Percentiles rank a stretch among this genome's conserved stretches.
phyloP scores from a whole-genome alignment of 1,140 invertebrate species.

The Meloidogyne chitwoodi region DNA sequence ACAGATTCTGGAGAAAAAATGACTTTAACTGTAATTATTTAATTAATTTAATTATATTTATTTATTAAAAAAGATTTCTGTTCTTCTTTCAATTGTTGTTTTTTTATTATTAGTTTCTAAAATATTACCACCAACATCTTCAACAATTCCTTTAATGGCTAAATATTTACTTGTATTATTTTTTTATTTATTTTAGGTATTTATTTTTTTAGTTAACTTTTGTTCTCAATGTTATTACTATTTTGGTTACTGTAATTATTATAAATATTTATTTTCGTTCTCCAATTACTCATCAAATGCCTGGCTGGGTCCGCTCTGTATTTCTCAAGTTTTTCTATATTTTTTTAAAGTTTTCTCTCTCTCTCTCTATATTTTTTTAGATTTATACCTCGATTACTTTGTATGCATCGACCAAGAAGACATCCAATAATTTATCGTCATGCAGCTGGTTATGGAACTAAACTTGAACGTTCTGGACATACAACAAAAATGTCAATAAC shows the following conservation, averaged over 20 bases:
- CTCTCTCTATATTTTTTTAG: constrained; percentile 27
- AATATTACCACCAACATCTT: constrained; percentile 90
- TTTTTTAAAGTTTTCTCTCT: background rate
- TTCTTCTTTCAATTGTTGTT: constrained; percentile 95
- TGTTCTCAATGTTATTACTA: constrained; percentile 29
- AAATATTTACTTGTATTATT: constrained; percentile 96
- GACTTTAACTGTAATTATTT: constrained; percentile 92
- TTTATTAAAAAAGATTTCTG: constrained; percentile 63
- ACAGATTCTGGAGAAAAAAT: constrained; percentile 74
- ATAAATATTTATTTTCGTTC: constrained; percentile 98
- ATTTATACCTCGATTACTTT: constrained; percentile 39
- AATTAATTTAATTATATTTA: constrained; percentile 66
- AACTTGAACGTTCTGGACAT: constrained; percentile 7
- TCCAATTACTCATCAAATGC: constrained; percentile 81
- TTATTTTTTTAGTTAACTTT: constrained; percentile 77
- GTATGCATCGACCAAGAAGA: background rate
- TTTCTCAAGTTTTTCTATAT: constrained; percentile 69
- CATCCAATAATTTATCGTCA: constrained; percentile 4
- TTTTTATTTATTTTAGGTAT: constrained; percentile 64
- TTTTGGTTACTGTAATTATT: constrained; percentile 81
- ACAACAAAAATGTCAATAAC: background rate
- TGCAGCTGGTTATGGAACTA: constrained; percentile 13
- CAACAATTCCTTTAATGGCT: constrained; percentile 88
- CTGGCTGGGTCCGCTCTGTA: constrained; percentile 82
- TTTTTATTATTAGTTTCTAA: constrained; percentile 94